Percentiles rank a stretch among this genome's conserved stretches.
These are phyloP conservation scores for Dyspetes luteomarginatus DNA, from an alignment of 2,888 invertebrate genomes.

Conservation along the genomic window DNA sequence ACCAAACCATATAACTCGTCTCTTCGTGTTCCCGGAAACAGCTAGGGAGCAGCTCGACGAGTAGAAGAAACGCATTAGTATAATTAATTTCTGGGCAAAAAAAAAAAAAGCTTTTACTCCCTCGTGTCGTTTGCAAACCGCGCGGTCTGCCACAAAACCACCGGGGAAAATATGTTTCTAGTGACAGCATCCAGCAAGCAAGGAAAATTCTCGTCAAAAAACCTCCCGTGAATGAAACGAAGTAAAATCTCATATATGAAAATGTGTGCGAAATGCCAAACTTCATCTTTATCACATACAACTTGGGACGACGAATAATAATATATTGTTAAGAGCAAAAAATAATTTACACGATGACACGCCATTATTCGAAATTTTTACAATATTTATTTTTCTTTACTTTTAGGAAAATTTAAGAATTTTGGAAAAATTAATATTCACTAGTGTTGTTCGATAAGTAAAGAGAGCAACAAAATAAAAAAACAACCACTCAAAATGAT, in stretches of 20 bases:
- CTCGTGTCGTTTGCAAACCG: slow-evolving; percentile 9
- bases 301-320: not conserved
- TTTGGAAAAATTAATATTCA: too few relatives aligned
- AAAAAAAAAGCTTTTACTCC: slow-evolving; percentile 23
- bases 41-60: not conserved
- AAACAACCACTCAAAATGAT: too few relatives aligned
- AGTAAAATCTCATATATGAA: slow-evolving; percentile 23
- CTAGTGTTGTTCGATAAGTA: too few relatives aligned
- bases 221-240: slow-evolving; percentile 12
- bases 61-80: slow-evolving; percentile 61
- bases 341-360: too few relatives aligned
- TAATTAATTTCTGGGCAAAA: slow-evolving; percentile 62
- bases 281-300: slow-evolving; percentile 5
- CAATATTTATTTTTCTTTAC: too few relatives aligned
- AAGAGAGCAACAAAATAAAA: too few relatives aligned
- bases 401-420: too few relatives aligned
- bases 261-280: not conserved
- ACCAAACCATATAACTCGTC: not conserved
- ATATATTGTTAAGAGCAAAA: too few relatives aligned
- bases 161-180: slow-evolving; percentile 32
- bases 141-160: slow-evolving; percentile 22
- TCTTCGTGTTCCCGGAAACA: not conserved
- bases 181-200: slow-evolving; percentile 1
- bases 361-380: too few relatives aligned
- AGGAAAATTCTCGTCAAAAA: slow-evolving; percentile 20